phyloP scores from a whole-genome alignment of 2,797 vertebrate genomes.

The Hydrocynus forskahlii region DNA sequence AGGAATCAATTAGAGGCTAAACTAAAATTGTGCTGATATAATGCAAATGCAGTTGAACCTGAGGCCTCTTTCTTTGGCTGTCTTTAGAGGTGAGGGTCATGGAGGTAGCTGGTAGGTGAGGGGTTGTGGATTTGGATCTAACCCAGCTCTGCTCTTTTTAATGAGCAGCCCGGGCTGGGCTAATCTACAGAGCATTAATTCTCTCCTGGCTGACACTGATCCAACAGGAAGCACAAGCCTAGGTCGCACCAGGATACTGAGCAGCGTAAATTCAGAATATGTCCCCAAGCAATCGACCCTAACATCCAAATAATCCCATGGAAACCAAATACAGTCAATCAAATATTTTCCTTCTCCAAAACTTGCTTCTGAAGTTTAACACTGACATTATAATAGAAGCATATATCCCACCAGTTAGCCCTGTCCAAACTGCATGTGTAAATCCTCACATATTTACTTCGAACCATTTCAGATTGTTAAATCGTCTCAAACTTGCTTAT shows the following conservation, averaged over 20 bases:
- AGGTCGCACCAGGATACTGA: not conserved
- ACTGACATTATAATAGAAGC: too few relatives aligned
- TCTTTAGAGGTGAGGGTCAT: not conserved
- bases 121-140: not conserved
- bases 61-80: not conserved
- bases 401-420: too few relatives aligned
- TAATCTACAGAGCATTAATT: conserved; percentile 71
- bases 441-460: too few relatives aligned
- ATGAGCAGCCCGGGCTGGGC: conserved; percentile 61
- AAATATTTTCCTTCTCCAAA: too few relatives aligned
- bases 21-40: not conserved
- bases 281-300: not conserved
- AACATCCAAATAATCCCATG: too few relatives aligned
- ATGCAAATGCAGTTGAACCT: not conserved
- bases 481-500: not conserved
- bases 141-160: conserved; percentile 49
- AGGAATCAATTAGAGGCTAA: not conserved
- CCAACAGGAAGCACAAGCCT: conserved; percentile 49
- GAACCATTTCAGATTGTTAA: too few relatives aligned
- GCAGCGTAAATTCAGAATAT: not conserved
- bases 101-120: not conserved
- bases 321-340: too few relatives aligned
- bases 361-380: too few relatives aligned
- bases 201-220: conserved; percentile 62
- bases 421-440: too few relatives aligned